These are phyloP conservation scores for Agriopis leucophaearia DNA, from an alignment of 2,888 invertebrate genomes.

Conservation along the genomic window DNA sequence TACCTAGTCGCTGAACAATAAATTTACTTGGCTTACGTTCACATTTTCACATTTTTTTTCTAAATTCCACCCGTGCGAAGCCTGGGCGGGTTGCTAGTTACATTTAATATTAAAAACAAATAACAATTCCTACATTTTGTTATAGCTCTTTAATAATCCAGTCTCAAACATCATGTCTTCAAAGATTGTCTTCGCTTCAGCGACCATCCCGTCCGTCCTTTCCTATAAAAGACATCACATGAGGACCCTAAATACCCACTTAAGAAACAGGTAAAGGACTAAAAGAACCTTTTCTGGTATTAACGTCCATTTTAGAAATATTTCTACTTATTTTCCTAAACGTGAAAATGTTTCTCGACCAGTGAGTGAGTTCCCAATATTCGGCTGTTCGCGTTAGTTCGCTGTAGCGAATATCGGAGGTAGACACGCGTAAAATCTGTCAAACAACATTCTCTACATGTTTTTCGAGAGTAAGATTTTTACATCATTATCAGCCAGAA, in stretches of 20 bases:
- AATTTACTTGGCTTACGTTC: no score
- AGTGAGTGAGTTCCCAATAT: constrained; percentile 3
- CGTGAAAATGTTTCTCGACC: constrained; percentile 21
- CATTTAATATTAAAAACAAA: background rate
- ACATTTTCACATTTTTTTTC: no score
- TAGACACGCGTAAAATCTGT: constrained; percentile 38
- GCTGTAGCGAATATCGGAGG: constrained; percentile 25
- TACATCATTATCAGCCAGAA: no score
- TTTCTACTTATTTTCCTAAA: constrained; percentile 33
- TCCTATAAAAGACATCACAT: constrained; percentile 22
- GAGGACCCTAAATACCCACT: constrained; percentile 30
- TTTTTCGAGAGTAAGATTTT: background rate
- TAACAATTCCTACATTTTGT: background rate
- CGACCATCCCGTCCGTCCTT: constrained; percentile 10
- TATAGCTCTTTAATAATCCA: constrained; percentile 8
- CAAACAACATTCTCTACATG: background rate
- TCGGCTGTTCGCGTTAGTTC: constrained; percentile 10
- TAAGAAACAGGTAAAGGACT: constrained; percentile 30
- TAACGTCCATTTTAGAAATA: constrained; percentile 29
- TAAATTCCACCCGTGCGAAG: no score
- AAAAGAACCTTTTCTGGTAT: constrained; percentile 32
- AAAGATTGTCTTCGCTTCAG: constrained; percentile 22
- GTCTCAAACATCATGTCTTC: constrained; percentile 12
- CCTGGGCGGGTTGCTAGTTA: no score
- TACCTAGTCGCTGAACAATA: no score